phyloP scores from a whole-genome alignment of 2,888 invertebrate species.

The Ichneumoninae sp. region DNA sequence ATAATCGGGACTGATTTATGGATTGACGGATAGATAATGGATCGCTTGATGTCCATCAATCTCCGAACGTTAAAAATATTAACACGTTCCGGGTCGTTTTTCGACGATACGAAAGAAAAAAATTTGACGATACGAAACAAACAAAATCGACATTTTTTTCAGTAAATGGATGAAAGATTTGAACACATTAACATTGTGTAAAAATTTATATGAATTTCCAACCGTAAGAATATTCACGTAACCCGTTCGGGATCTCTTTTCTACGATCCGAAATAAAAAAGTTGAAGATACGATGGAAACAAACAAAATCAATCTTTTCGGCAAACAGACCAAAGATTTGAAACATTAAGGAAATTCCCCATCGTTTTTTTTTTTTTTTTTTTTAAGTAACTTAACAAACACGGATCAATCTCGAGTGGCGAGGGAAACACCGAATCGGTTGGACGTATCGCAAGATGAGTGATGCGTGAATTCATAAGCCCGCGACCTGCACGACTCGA shows the following conservation, averaged over 20 bases:
- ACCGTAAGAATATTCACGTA: neutral
- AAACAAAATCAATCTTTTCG: neutral
- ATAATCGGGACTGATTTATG: slow-evolving; percentile 56
- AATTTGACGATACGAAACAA: neutral
- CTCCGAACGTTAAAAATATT: neutral
- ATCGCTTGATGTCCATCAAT: slow-evolving; percentile 45
- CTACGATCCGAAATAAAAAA: no score
- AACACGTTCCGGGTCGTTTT: neutral
- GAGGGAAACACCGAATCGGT: neutral
- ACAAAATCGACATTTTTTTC: neutral
- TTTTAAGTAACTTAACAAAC: neutral
- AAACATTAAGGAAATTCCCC: neutral
- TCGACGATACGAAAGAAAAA: neutral
- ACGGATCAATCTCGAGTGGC: neutral
- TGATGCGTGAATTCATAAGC: neutral
- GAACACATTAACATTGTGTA: neutral
- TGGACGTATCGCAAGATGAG: neutral
- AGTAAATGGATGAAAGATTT: neutral
- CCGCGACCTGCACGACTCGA: neutral
- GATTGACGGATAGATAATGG: slow-evolving; percentile 54
- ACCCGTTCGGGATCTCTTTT: neutral
- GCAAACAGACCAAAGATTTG: neutral
- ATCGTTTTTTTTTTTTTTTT: neutral
- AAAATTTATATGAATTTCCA: neutral
- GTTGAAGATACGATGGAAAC: neutral